Conservation (phyloP, 2,797 vertebrate genomes). For the Pangasius larnaudii region DNA sequence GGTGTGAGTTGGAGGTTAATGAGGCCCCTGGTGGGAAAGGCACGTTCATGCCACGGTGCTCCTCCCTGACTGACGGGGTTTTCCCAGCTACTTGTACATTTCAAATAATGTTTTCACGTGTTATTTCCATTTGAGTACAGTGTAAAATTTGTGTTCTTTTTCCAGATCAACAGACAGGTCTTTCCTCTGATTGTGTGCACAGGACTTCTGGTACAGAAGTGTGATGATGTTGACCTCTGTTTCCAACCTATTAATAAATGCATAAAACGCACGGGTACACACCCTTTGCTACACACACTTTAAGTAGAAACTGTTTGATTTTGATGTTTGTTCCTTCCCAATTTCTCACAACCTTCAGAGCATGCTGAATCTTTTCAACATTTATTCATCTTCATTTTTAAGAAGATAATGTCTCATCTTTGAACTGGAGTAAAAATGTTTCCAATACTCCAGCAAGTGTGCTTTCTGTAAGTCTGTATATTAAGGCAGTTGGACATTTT, state of each 20-base stretch:
- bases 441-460: not conserved
- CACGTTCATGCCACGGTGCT: conserved; percentile 10
- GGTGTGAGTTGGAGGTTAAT: conserved; percentile 18
- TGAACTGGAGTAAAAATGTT: not conserved
- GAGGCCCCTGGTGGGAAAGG: conserved; percentile 23
- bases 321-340: not conserved
- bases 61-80: conserved; percentile 35
- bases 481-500: not conserved
- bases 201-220: conserved; percentile 22
- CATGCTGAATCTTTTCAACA: not conserved
- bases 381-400: not conserved
- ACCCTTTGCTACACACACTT: not conserved
- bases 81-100: conserved; percentile 30
- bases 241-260: conserved; percentile 31
- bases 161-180: conserved; percentile 10
- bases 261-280: not conserved
- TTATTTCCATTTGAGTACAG: conserved; percentile 38
- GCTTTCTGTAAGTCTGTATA: not conserved
- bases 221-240: conserved; percentile 12
- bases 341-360: not conserved
- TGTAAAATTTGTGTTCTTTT: conserved; percentile 23
- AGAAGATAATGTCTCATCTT: not conserved
- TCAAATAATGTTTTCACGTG: conserved; percentile 18
- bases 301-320: not conserved
- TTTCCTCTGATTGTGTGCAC: conserved; percentile 53